A percentile compares a stretch with the other conserved stretches of the same genome.
Evolutionary conservation across 2,113 vertebrate genomes (phyloP).

Genomic region (Pheucticus melanocephalus): DNA sequence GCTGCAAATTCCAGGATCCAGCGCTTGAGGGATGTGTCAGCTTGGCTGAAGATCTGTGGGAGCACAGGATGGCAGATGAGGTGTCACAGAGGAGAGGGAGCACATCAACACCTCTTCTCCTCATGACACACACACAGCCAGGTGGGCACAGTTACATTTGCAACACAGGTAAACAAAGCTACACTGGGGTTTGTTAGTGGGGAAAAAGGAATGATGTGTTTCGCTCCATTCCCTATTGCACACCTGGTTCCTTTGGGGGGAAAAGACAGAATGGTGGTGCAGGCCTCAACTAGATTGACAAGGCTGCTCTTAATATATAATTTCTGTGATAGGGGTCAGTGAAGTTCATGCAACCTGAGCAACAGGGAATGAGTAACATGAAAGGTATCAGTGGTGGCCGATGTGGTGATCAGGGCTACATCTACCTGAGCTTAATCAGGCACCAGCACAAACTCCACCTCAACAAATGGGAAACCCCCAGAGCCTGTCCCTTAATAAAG

Average conservation of each 20-base stretch:
- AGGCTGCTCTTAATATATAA: neutral
- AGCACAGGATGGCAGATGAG: neutral
- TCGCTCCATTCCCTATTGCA: rapidly evolving
- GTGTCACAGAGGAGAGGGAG: neutral
- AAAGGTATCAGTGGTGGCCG: neutral
- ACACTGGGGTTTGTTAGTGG: neutral
- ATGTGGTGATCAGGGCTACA: neutral
- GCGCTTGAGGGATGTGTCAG: conserved; percentile 77
- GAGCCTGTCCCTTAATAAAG: neutral
- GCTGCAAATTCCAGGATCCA: conserved; percentile 82
- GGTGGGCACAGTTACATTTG: rapidly evolving
- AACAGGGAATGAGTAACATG: neutral
- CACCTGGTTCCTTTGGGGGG: neutral
- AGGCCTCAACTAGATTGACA: neutral
- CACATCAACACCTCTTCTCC: neutral
- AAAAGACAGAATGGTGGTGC: neutral
- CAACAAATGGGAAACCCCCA: neutral
- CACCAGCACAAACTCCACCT: neutral
- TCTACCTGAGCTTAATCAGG: neutral
- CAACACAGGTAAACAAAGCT: neutral
- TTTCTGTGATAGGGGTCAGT: neutral
- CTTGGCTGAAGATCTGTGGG: conserved; percentile 80
- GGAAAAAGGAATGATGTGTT: neutral
- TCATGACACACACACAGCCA: neutral
- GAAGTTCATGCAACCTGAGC: neutral